Evolutionary conservation across 2,888 invertebrate species (phyloP), one percentile per base, ranked within the genome.

Genomic region (Mellilla xanthometata): DNA sequence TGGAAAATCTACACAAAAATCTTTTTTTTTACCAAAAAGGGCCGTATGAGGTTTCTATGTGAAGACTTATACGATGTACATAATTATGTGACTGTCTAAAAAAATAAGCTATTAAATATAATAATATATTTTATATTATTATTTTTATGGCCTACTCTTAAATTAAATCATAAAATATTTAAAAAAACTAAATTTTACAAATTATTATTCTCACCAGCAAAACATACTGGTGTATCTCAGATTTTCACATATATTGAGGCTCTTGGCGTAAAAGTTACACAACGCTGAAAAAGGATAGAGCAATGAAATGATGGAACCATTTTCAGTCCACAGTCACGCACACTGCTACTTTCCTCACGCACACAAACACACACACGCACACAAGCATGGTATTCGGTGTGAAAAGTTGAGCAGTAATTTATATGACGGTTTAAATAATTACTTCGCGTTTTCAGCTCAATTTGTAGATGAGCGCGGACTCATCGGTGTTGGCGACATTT

Each of bases 381-480:
- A 77, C 81, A 65, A 15, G 19, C 49, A 51, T 31, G 29, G 45
- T 22, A 30, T 45, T 58, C 62, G 71, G 80, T 80, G 83, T 85
- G 87, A 88, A 89, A 89, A 88, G 89, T 88, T 83, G 78, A 81
- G 79, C 82, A 74, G 87, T 89, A 88, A 89, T 88, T 88, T 88
- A 88, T 89, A 88, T 86, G 88, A 87, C 84, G 87, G 86, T 88
- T 87, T 88, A 89, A 89, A 89, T 89, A 88, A 88, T 88, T 89
- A 88, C 87, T 81, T 66, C 78, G 76, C 84, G 85, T 87, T 89
- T 87, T 87, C 86, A 78, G 84, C 85, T 85, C 87, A 86, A 89
- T 88, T 89, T 87, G 87, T 81, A 85, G 83, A 88, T 86, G 86
- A 84, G 83, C 66, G 69, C 63, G 64, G 66, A 67, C 63, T 53